phyloP scores from a whole-genome alignment of 2,797 vertebrate genomes.

The Prionace glauca region DNA sequence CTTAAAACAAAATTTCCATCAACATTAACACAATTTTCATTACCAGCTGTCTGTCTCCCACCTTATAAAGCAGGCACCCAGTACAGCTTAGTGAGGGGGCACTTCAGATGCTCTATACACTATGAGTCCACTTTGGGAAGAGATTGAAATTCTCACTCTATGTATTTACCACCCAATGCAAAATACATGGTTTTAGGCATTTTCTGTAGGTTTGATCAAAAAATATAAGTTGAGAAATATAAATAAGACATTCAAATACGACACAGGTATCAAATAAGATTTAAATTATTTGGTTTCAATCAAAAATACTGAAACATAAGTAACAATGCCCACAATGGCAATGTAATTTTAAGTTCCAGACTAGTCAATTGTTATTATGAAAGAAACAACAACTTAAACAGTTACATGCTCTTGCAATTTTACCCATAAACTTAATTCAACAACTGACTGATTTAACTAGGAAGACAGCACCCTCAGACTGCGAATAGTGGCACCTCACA shows the following conservation, averaged over 20 bases:
- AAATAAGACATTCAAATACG: background rate
- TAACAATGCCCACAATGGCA: background rate
- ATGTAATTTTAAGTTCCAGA: background rate
- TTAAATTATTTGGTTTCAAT: background rate
- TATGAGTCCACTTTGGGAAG: background rate
- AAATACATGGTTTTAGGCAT: background rate
- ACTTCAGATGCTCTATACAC: background rate
- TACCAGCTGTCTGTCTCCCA: background rate
- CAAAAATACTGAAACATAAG: background rate
- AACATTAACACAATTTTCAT: background rate
- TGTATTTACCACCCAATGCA: background rate
- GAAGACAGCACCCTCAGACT: background rate
- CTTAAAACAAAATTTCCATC: background rate
- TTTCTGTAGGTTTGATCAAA: background rate
- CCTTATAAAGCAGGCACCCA: background rate
- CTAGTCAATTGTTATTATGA: background rate
- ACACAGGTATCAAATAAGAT: background rate
- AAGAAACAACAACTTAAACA: background rate
- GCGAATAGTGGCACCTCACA: background rate
- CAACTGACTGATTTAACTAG: background rate
- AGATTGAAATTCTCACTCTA: background rate
- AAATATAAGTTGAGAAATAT: background rate
- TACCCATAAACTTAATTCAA: background rate
- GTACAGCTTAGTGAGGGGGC: background rate
- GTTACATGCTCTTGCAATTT: background rate